Base-by-base conservation (phyloP, 2,113 vertebrate genomes). In the Phalacrocorax carbo region DNA sequence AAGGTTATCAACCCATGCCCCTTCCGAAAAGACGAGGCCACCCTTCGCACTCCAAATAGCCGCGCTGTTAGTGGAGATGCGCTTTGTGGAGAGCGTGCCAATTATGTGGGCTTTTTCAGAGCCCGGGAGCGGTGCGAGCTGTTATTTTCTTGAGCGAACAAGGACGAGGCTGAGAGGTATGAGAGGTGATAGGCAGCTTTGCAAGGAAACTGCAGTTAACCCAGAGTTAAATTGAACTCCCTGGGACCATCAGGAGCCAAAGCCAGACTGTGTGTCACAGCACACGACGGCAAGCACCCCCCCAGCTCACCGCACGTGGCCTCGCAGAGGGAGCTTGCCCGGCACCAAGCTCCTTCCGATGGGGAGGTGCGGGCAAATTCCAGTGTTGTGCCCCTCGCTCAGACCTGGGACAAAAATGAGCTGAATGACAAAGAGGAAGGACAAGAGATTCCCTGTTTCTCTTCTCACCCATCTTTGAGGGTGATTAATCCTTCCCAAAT, bases 111-210 rank as follows among this genome's bases (percentile, higher is more conserved):
- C 61, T 91, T 79, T 89, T 42, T 82, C 70, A 20, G 93, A 75
- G 40, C 55, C 60, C 26, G 18, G 48, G 51, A 96, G 57, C 4
- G 2, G 52, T 0, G 7, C 20, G 68, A 88, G 71, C 76, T 88
- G 92, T 96, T 84, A 93, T 94, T 94, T 95, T 75, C 83, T 72
- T 26, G 57, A 91, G 86, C 7, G 73, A 95, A 72, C 40, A 22
- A 60, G 86, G 93, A 82, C 60, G 77, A 94, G 82, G 55, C 52
- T 78, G 80, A 71, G 76, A 85, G 58, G 72, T 30, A 16, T 0
- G 3, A 38, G 60, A 82, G 34, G 64, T 68, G 70, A 79, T 15
- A 27, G 86, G 60, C 82, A 92, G 80, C 68, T 90, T 82, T 48
- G 62, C 27, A 4, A 82, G 34, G 57, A 17, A 85, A 7, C 30